Base-by-base conservation (phyloP, 2,797 vertebrate species). In the Otus scops region DNA sequence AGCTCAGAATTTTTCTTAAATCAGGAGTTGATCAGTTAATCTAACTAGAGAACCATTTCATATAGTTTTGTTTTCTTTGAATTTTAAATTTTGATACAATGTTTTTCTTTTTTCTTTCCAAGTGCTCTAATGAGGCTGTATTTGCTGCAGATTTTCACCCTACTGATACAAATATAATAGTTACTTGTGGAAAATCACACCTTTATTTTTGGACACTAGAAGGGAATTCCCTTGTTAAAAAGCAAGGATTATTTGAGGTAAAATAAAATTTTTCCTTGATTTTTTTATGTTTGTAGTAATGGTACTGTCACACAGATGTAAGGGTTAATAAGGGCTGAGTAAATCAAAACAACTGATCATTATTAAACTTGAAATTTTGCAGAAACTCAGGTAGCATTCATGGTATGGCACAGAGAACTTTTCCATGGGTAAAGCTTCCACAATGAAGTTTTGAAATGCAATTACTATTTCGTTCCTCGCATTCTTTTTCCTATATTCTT, bases 241-340 rank as follows among this genome's bases (percentile, higher is more conserved):
- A 99, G 93, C 99, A 99, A 97, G 99, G 99, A 63, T 97, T 99
- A 88, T 99, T 99, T 96, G 99, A 99, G 99, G 99, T 99, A 98
- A 94, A 65, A 34, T 61, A 24, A 28, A 59, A 11, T 61, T 22
- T 91, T 78, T 89, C 21, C 68, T 56, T 90, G 38, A 54, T 67
- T 74, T 67, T 74, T 34, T 68, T 84, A 19, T 78, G 16, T 80
- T 74, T 82, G 3, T 54, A 20, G 2, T 50, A 78, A 54, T 50
- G 26, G 21, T 84, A 47, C 3, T 21, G 22, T 50, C 13, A 38
- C 68, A 36, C 4, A 54, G n/a, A 82, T 70, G 5, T 73, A 89
- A 81, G 26, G 3, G 12, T 71, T 81, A 65, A 24, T 85, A 78
- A 71, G 9, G 6, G 41, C 51, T 65, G 57, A 64, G 19, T 60